Evolutionary conservation across 2,113 vertebrate species (phyloP), one percentile per base, ranked within the genome.

Genomic region (Microcebus ravelobensis): DNA sequence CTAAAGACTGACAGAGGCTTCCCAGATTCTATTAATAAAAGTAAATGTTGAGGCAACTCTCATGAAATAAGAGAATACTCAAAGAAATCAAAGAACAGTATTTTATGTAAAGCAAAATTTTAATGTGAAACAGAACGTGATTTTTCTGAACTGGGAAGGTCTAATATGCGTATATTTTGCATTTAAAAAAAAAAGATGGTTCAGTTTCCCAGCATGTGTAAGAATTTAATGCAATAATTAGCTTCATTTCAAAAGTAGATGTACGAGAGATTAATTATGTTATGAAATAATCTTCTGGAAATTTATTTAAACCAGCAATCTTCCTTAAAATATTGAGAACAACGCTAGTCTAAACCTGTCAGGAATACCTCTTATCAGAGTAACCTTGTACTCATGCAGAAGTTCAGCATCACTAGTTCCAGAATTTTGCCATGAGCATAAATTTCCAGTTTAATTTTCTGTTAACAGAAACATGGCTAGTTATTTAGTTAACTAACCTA

Each of bases 401-500:
- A 73, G 6, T 83, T 39, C 20, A 52, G 14, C 2, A 8, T 21
- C 14, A 48, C 4, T 48, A 90, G 20, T 13, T 76, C 18, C 27
- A 42, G 9, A 83, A 0, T 52, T 45, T 87, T 65, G 5, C 90
- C 31, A 55, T 48, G 1, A 20, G 59, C 39, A 61, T 71, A 77
- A 87, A 90, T 5, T 84, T 9, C 17, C 59, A 11, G n/a, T 23
- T 71, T 23, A 57, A 55, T 31, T 55, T 67, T 31, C 36, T 67
- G 1, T 18, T 6, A 45, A 45, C 2, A 52, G 34, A 0, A 1
- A 27, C 6, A 57, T 61, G 36, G 42, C 4, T 2, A 1, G 20
- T 85, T 76, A 1, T 39, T 63, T 10, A 61, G 91, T 93, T 63
- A 90, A 1, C 73, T 52, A 36, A 27, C 31, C 12, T 2, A 42